Evolutionary conservation across 2,888 invertebrate species (phyloP).

Genomic region (Oxyteleia sp.): DNA sequence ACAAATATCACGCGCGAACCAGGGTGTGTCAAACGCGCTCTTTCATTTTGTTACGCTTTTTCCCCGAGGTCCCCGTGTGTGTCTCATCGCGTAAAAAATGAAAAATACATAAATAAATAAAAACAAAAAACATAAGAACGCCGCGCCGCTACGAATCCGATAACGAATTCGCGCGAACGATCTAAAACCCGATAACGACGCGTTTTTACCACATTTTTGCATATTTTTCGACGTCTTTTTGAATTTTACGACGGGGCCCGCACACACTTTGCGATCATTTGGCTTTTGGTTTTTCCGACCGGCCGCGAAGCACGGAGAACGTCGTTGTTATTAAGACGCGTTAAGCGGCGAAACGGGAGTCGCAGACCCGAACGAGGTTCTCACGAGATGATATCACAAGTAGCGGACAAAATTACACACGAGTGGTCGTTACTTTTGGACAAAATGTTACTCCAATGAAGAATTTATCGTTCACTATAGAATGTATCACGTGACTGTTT

Average conservation of each 20-base stretch:
- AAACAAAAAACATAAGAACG: no score
- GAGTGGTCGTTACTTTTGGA: constrained; percentile 55
- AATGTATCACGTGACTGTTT: constrained; percentile 82
- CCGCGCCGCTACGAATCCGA: not conserved
- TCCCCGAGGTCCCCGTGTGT: constrained; percentile 27
- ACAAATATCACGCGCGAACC: constrained; percentile 51
- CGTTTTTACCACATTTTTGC: constrained; percentile 62
- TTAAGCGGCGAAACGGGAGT: not conserved
- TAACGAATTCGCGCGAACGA: constrained; percentile 20
- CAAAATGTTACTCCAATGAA: constrained; percentile 71
- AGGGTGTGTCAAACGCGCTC: constrained; percentile 69
- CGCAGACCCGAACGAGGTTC: constrained; percentile 5
- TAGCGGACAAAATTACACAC: constrained; percentile 49
- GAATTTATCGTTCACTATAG: constrained; percentile 79
- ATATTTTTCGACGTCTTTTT: constrained; percentile 70
- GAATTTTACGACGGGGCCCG: constrained; percentile 37
- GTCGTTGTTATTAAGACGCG: no score
- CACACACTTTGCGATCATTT: constrained; percentile 43
- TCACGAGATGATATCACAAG: constrained; percentile 33
- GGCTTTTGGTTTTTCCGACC: constrained; percentile 28
- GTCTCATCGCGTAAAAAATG: constrained; percentile 34
- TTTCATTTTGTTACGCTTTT: constrained; percentile 67
- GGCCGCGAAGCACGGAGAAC: constrained; percentile 5
- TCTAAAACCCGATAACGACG: not conserved
- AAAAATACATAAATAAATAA: no score